Base-by-base conservation (phyloP, 2,113 vertebrate genomes). In the Blennius ocellaris region DNA sequence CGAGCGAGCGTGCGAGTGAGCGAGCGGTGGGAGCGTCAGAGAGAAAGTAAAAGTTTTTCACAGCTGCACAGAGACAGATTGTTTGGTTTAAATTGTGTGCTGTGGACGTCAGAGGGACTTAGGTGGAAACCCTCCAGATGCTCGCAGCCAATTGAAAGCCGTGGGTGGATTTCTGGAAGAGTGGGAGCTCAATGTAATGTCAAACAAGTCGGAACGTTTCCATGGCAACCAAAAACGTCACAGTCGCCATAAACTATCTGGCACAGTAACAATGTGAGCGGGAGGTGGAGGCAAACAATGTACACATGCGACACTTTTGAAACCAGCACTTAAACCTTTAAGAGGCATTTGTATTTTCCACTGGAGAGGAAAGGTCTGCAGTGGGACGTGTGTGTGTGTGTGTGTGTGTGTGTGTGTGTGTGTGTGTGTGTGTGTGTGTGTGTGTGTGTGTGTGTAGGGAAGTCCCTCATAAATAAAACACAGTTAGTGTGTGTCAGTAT, bases 11-110 rank as follows among this genome's bases (percentile, higher is more conserved):
- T n/a, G n/a, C n/a, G n/a, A n/a, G n/a, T 59, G 62, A 56, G 17
- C 8, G 59, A 1, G 69, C 44, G n/a, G 21, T 30, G 21, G 21
- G 21, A 8, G 44, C 68, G 52, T 83, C 74, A 86, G 41, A 80
- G 7, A 0, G 68, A 81, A 83, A 79, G 63, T 6, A 30, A 87
- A 89, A 83, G 75, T 82, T 84, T 73, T 63, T 67, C 72, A 53
- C 64, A 69, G 84, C 68, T 65, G 69, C 72, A 87, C 81, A 87
- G 65, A 81, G 62, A 86, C 83, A 84, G 81, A 85, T 80, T 88
- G 86, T 89, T 87, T 73, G 59, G 70, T 81, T 90, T 87, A 76
- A 91, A 87, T n/a, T 68, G 64, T 75, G 66, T 81, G 64, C 85
- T 71, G 9, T 7, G 36, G 67, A 91, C 87, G 89, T 91, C 86